These are phyloP conservation scores for Melanerpes formicivorus DNA, from an alignment of 2,113 vertebrate genomes.

Conservation along the genomic window DNA sequence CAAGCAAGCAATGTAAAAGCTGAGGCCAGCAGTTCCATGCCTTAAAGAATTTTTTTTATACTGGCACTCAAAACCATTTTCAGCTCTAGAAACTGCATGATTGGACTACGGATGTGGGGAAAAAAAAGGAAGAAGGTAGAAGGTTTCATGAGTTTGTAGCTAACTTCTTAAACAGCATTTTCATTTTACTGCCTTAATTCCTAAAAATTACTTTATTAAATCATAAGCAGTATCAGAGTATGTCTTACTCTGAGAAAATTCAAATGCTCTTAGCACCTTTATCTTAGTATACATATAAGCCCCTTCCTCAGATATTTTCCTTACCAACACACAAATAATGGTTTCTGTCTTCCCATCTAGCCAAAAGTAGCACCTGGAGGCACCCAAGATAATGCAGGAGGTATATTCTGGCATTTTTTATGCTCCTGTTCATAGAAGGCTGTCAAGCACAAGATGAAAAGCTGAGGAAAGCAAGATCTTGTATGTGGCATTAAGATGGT, in stretches of 20 bases:
- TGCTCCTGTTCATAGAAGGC: background rate
- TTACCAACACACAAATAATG: background rate
- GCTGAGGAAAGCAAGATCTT: background rate
- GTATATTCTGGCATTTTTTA: background rate
- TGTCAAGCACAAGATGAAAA: background rate
- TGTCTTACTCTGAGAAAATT: background rate
- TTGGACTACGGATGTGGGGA: background rate
- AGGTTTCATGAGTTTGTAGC: background rate
- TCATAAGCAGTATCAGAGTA: background rate
- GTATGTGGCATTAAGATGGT: background rate
- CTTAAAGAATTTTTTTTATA: background rate
- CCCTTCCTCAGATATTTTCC: background rate
- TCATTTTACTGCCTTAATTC: background rate
- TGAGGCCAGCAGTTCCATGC: background rate
- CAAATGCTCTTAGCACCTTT: background rate
- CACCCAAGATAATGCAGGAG: accelerated
- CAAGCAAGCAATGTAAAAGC: background rate
- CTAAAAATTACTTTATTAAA: background rate
- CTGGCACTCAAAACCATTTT: background rate
- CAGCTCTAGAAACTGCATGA: background rate
- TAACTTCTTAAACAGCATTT: background rate
- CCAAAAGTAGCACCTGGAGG: background rate
- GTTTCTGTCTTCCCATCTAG: background rate
- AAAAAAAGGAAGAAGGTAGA: background rate
- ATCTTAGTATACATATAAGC: background rate